Evolutionary conservation across 2,797 vertebrate genomes (phyloP), one percentile per base, ranked within the genome.

Genomic region (Lates japonicus): DNA sequence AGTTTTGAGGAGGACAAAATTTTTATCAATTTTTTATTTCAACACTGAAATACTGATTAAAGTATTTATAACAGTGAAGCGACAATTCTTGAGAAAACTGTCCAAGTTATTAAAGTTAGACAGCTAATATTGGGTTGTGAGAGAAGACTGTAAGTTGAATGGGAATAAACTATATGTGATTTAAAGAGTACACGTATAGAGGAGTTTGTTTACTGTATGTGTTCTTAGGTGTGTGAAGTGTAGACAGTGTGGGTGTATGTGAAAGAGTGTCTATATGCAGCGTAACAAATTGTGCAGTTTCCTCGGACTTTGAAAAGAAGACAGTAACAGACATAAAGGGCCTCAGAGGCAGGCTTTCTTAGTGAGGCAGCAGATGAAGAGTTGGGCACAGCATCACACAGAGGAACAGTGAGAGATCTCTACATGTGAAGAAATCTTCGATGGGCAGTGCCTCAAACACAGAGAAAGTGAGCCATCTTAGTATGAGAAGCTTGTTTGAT

Each of bases 401-500:
- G 25, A 49, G 66, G 71, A 65, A 90, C 83, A 84, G 74, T 68
- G 88, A 92, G 86, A 82, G 88, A 94, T 88, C 85, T 85, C 86
- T 80, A 89, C 86, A 92, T 92, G 88, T 83, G 91, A 91, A 89
- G 88, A 90, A 90, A 92, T 92, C 83, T 86, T 90, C 13, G 70
- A 87, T 87, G 91, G 92, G 91, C 88, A 92, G 75, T 33, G 74
- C 78, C 90, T 92, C 92, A 92, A 92, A 91, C 87, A 80, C 74
- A 81, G 80, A 77, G 63, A 65, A 76, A 82, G 84, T 87, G 88
- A 92, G 86, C 87, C 88, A 91, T 91, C 86, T 84, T 86, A 76
- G 81, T 77, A 89, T 88, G 84, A 93, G 82, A 90, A 88, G 89
- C 82, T 87, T 85, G 83, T 93, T 88, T 92, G 93, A 92, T 83